phyloP scores from a whole-genome alignment of 2,113 vertebrate genomes.

The Clupea harengus region DNA sequence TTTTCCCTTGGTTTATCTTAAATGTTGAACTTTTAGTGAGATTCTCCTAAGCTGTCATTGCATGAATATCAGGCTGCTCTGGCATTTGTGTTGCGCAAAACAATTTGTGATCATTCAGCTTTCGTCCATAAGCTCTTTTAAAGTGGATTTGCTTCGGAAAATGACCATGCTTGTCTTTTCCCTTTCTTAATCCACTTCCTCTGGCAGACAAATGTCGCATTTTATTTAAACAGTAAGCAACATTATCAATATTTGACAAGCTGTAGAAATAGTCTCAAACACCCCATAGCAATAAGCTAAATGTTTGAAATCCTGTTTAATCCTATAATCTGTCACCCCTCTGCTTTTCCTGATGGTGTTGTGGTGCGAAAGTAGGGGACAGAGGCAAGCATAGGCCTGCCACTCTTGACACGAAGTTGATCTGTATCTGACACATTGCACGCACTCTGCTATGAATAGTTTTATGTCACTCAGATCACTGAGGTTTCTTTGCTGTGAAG shows the following conservation, averaged over 20 bases:
- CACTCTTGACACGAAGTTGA: neutral
- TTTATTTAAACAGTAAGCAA: neutral
- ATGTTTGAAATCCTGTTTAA: neutral
- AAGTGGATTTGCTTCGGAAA: neutral
- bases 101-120: neutral
- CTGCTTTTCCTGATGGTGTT: neutral
- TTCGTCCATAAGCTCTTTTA: neutral
- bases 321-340: neutral
- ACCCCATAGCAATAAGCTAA: neutral
- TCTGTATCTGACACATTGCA: no score
- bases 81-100: neutral
- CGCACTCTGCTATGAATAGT: no score
- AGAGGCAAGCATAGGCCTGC: neutral
- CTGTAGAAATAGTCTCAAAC: neutral
- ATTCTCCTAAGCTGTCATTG: neutral
- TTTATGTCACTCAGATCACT: no score
- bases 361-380: neutral
- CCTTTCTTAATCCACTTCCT: neutral
- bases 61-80: neutral
- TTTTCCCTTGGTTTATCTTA: neutral
- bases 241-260: neutral
- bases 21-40: neutral
- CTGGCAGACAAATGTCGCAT: slow-evolving; percentile 11
- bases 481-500: no score
- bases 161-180: neutral